Evolutionary conservation across 2,888 invertebrate genomes (phyloP).

Genomic region (Rosalia funebris): DNA sequence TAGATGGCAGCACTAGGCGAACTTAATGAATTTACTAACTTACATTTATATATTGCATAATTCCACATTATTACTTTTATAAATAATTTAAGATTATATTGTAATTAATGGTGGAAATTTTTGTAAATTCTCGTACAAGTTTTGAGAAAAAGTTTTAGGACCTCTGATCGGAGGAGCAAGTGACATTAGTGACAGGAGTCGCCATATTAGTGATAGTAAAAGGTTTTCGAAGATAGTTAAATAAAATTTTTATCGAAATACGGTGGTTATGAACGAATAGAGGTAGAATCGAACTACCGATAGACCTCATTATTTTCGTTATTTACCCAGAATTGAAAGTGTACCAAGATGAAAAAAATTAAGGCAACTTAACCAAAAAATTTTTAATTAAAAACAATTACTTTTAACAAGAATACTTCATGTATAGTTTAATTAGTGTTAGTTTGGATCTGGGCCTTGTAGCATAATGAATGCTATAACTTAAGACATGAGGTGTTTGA

Average conservation of each 20-base stretch:
- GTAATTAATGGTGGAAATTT: too few relatives aligned
- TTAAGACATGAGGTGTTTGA: constrained; percentile 36
- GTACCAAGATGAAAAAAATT: constrained; percentile 29
- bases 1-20: too few relatives aligned
- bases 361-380: constrained; percentile 40
- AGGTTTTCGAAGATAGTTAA: constrained; percentile 16
- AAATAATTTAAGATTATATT: too few relatives aligned
- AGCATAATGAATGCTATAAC: constrained; percentile 45
- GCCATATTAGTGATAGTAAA: constrained; percentile 29
- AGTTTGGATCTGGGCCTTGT: constrained; percentile 39
- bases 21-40: too few relatives aligned
- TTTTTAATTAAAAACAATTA: constrained; percentile 51
- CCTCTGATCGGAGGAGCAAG: constrained; percentile 2
- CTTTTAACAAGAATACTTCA: constrained; percentile 47
- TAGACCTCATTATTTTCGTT: not conserved
- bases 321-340: not conserved
- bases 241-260: not conserved
- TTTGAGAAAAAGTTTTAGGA: constrained; percentile 1
- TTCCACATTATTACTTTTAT: too few relatives aligned
- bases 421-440: constrained; percentile 45
- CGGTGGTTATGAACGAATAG: not conserved
- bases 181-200: constrained; percentile 14
- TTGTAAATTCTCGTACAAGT: too few relatives aligned
- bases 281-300: not conserved
- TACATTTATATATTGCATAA: too few relatives aligned